Evolutionary conservation across 2,888 invertebrate species (phyloP).

Genomic region (Nymphalis urticae): DNA sequence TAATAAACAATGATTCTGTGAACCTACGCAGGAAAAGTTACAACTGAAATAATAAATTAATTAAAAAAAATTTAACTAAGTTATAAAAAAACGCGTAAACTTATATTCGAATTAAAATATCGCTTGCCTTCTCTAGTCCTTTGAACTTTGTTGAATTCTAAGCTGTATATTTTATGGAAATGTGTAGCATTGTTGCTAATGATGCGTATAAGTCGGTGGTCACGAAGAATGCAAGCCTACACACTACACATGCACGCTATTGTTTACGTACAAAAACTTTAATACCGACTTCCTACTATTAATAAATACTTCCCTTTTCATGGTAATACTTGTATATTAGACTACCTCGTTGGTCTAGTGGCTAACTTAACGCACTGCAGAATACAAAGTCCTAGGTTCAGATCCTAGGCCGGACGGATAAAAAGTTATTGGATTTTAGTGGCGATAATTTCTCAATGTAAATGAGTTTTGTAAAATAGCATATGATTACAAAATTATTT

Average conservation of each 20-base stretch:
- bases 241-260: slow-evolving; percentile 14
- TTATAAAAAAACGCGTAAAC: too few species aligned
- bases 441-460: too few species aligned
- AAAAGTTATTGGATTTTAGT: too few species aligned
- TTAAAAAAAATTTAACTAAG: too few species aligned
- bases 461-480: too few species aligned
- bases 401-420: not conserved
- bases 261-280: slow-evolving; percentile 14
- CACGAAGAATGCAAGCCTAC: slow-evolving; percentile 17
- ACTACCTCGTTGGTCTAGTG: not conserved
- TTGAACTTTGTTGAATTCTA: not conserved
- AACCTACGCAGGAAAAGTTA: too few species aligned
- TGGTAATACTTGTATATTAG: not conserved
- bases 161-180: slow-evolving; percentile 11
- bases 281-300: slow-evolving; percentile 16
- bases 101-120: too few species aligned
- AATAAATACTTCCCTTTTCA: slow-evolving; percentile 12
- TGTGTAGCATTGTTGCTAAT: slow-evolving; percentile 14
- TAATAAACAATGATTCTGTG: too few species aligned
- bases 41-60: too few species aligned
- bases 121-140: not conserved
- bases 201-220: slow-evolving; percentile 19
- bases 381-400: not conserved
- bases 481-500: too few species aligned
- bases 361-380: not conserved